Percentiles rank a stretch among this genome's conserved stretches.
Conservation (phyloP, 2,113 vertebrate genomes). For the Ptilorrhoa leucosticta region DNA sequence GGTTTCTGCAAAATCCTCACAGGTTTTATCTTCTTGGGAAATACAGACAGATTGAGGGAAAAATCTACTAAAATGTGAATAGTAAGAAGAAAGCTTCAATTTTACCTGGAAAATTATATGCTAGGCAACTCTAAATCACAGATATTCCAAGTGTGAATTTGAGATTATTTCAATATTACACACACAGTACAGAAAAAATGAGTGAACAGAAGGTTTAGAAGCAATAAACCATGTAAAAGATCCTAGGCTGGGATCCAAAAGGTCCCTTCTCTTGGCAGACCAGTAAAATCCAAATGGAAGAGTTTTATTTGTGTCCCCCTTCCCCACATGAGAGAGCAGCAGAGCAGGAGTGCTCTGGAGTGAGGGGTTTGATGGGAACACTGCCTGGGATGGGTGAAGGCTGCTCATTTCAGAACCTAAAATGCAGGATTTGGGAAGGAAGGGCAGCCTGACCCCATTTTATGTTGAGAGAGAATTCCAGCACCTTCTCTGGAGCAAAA, state of each 20-base stretch:
- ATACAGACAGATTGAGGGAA: not conserved
- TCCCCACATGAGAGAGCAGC: not conserved
- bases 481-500: not conserved
- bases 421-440: not conserved
- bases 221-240: not conserved
- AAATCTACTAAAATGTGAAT: not conserved
- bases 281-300: not conserved
- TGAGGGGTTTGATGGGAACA: accelerated
- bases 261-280: not conserved
- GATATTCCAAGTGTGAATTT: not conserved
- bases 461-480: not conserved
- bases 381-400: not conserved
- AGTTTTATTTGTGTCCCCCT: not conserved
- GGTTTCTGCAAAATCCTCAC: not conserved
- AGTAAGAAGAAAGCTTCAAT: not conserved
- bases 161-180: not conserved
- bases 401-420: not conserved
- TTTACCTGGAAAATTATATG: not conserved
- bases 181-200: accelerated
- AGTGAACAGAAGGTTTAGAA: not conserved
- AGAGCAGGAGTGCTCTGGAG: not conserved
- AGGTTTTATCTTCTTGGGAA: not conserved
- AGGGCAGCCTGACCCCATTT: not conserved
- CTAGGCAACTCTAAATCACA: not conserved
- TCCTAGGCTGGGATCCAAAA: not conserved